phyloP scores from a whole-genome alignment of 2,113 vertebrate species.

The Neotragus moschatus region DNA sequence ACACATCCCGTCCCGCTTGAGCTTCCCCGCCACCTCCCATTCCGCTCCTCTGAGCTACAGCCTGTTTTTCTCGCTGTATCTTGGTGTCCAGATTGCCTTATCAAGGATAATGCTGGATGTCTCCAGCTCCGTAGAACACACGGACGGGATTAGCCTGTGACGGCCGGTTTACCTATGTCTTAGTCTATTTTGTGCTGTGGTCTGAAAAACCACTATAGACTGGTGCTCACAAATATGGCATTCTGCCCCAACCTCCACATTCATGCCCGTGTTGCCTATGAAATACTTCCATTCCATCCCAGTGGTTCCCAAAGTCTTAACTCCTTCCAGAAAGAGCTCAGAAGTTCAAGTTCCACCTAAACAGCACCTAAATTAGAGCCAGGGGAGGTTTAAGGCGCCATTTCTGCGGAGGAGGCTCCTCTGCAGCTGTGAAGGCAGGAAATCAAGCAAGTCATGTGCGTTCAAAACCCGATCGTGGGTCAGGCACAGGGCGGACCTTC shows the following conservation, averaged over 20 bases:
- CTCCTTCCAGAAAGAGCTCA: neutral
- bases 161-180: neutral
- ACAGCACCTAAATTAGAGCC: neutral
- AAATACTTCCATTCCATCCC: neutral
- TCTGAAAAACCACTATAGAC: neutral
- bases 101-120: fast-evolving
- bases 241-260: neutral
- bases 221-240: neutral
- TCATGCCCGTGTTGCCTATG: neutral
- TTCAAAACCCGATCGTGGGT: neutral
- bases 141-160: neutral
- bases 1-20: fast-evolving
- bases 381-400: neutral
- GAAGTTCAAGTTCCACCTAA: neutral
- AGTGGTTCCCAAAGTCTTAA: neutral
- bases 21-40: neutral
- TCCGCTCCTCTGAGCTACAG: neutral
- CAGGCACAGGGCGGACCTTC: neutral
- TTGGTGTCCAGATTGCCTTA: neutral
- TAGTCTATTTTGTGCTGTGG: neutral
- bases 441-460: neutral
- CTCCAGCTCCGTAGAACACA: neutral
- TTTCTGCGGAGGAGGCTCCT: neutral
- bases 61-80: neutral
- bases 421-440: neutral